These are phyloP conservation scores for Dendrocincla fuliginosa DNA, from an alignment of 2,797 vertebrate species.

Conservation along the genomic window DNA sequence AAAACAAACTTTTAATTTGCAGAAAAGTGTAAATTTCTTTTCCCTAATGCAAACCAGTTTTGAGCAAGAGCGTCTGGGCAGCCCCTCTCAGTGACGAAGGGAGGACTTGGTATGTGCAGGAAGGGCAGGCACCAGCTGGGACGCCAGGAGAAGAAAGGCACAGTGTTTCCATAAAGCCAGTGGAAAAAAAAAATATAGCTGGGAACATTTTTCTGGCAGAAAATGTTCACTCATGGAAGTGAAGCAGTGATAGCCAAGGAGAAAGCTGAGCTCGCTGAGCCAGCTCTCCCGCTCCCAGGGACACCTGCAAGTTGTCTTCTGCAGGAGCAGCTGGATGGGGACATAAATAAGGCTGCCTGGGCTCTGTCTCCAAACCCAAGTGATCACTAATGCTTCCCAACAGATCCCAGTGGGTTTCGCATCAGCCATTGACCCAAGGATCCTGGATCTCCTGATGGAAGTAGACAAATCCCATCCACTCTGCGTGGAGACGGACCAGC, in stretches of 20 bases:
- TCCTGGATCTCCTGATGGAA: background rate
- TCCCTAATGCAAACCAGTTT: background rate
- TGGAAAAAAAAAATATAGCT: conserved; percentile 19
- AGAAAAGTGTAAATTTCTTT: background rate
- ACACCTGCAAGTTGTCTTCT: conserved; percentile 34
- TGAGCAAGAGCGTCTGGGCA: background rate
- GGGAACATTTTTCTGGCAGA: conserved; percentile 69
- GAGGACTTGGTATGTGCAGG: background rate
- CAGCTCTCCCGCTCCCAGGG: background rate
- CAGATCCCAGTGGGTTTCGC: background rate
- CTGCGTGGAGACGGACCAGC: fast-evolving
- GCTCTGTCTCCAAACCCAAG: background rate
- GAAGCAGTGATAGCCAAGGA: conserved; percentile 17
- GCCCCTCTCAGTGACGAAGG: background rate
- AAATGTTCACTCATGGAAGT: conserved; percentile 21
- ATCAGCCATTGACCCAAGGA: background rate
- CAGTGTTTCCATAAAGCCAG: conserved; percentile 49
- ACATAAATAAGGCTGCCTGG: background rate
- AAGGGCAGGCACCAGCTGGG: conserved; percentile 31
- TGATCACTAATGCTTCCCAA: fast-evolving
- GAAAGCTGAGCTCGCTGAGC: background rate
- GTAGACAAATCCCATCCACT: background rate
- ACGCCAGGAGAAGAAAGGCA: conserved; percentile 23
- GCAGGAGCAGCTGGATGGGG: background rate
- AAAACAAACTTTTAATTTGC: background rate